These are phyloP conservation scores for Leptinotarsa peninsularis DNA, from an alignment of 2,888 invertebrate species.

Conservation along the genomic window DNA sequence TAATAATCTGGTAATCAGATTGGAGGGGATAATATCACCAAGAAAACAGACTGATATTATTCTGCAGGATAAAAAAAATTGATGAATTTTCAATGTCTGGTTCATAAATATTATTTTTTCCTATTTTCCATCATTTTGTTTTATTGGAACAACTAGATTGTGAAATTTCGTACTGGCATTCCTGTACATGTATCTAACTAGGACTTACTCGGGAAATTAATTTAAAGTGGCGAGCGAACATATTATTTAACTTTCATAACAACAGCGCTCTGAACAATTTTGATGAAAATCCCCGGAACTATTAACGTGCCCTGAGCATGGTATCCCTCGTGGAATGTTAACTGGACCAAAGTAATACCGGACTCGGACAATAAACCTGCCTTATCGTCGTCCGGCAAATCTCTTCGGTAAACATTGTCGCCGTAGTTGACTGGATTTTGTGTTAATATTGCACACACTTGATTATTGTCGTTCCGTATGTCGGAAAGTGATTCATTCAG, in stretches of 20 bases:
- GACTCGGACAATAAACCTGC: constrained; percentile 14
- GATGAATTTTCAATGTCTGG: too few species aligned
- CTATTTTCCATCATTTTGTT: too few species aligned
- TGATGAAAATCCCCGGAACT: neutral
- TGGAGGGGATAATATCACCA: too few species aligned
- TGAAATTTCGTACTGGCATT: neutral
- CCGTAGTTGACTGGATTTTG: constrained; percentile 15
- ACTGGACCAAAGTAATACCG: constrained; percentile 9
- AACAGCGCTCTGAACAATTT: constrained; percentile 1
- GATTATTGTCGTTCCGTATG: neutral
- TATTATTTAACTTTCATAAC: constrained; percentile 2
- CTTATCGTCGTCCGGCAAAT: constrained; percentile 17
- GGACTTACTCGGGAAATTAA: neutral
- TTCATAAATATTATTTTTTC: too few species aligned
- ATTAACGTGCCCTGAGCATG: neutral
- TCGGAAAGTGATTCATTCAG: constrained; percentile 2
- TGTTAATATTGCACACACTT: constrained; percentile 12
- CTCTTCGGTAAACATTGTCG: constrained; percentile 17
- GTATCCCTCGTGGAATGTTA: constrained; percentile 3
- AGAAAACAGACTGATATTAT: too few species aligned
- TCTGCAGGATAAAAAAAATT: too few species aligned
- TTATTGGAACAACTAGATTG: neutral
- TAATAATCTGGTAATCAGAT: too few species aligned
- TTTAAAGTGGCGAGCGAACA: constrained; percentile 5
- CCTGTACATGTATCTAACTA: neutral